phyloP scores from a whole-genome alignment of 2,888 invertebrate genomes.

The Yponomeuta evonymella region DNA sequence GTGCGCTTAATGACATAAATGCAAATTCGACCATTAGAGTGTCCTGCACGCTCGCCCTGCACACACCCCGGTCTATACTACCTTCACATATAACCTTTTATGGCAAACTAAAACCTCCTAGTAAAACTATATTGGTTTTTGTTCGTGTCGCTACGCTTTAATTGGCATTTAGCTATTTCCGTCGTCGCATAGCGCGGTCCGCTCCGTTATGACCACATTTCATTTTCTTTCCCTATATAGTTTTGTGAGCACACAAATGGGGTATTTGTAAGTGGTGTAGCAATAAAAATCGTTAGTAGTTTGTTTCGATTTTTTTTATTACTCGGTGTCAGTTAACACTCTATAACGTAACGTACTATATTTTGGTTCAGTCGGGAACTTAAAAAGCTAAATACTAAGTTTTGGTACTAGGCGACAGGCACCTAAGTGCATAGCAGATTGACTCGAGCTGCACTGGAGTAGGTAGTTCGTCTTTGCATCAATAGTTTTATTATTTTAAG shows the following conservation, averaged over 20 bases:
- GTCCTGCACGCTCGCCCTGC: slow-evolving; percentile 46
- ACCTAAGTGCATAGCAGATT: slow-evolving; percentile 8
- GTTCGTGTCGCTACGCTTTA: slow-evolving; percentile 35
- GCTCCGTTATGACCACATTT: slow-evolving; percentile 7
- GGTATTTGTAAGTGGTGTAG: slow-evolving; percentile 19
- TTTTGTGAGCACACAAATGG: not conserved
- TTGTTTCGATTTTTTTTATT: slow-evolving; percentile 54
- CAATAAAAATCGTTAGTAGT: slow-evolving; percentile 30
- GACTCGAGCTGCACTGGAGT: not conserved
- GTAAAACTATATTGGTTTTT: slow-evolving; percentile 29
- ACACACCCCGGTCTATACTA: slow-evolving; percentile 15
- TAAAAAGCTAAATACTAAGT: slow-evolving; percentile 68
- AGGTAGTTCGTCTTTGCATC: not conserved
- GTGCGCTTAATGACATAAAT: slow-evolving; percentile 63
- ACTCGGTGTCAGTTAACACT: slow-evolving; percentile 64
- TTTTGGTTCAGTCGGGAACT: slow-evolving; percentile 76
- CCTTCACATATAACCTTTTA: slow-evolving; percentile 23
- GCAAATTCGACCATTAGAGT: slow-evolving; percentile 64
- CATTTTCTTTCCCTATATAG: slow-evolving; percentile 11
- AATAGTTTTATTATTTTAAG: not conserved
- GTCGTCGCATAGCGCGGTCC: slow-evolving; percentile 20
- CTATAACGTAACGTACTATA: slow-evolving; percentile 55
- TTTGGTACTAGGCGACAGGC: slow-evolving; percentile 49
- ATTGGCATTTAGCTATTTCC: slow-evolving; percentile 48
- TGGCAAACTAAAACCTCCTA: slow-evolving; percentile 28